Conservation (phyloP, 2,797 vertebrate species). For the Malurus leucopterus region DNA sequence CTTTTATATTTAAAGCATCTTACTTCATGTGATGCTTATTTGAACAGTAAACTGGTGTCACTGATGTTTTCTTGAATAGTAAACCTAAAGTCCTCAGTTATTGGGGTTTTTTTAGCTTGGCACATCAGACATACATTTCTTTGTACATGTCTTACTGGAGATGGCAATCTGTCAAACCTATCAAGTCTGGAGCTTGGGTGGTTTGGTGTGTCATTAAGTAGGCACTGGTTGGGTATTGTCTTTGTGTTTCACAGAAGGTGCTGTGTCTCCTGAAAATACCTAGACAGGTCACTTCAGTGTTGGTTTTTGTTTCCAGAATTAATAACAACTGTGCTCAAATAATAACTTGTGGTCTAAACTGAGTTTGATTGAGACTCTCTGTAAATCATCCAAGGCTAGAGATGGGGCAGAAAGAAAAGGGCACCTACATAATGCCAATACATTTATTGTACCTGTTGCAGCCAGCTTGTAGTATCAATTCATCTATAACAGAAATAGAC, state of each 20-base stretch:
- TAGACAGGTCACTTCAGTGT: background rate
- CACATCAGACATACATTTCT: background rate
- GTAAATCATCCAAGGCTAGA: background rate
- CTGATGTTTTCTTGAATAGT: background rate
- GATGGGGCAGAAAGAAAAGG: rapidly evolving
- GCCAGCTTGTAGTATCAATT: background rate
- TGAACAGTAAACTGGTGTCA: background rate
- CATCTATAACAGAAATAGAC: background rate
- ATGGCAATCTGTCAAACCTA: background rate
- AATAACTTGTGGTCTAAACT: background rate
- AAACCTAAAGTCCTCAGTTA: background rate
- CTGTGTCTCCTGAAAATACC: background rate
- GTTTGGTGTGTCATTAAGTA: background rate
- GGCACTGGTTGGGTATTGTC: background rate
- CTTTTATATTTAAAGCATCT: background rate
- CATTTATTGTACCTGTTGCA: background rate
- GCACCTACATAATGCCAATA: background rate
- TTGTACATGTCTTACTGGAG: background rate
- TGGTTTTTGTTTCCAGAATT: background rate
- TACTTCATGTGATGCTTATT: background rate
- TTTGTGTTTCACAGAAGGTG: background rate
- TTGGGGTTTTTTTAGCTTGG: background rate
- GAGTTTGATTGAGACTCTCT: background rate
- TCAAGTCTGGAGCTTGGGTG: background rate
- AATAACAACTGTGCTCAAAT: background rate